phyloP scores from a whole-genome alignment of 2,113 vertebrate genomes.

The Chaenogobius annularis region DNA sequence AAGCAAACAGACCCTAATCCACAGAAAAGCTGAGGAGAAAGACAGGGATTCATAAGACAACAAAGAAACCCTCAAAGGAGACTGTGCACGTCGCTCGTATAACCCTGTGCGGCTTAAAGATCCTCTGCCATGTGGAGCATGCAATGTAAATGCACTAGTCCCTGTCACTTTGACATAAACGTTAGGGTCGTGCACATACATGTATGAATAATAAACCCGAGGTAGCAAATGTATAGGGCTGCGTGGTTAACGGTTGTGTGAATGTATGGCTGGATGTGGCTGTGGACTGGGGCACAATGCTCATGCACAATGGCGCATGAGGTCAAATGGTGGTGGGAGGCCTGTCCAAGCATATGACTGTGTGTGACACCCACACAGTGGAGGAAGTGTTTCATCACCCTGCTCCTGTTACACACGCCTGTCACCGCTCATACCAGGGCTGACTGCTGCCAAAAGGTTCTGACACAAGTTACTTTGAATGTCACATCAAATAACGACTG shows the following conservation, averaged over 20 bases:
- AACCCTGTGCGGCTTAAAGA: conserved; percentile 29
- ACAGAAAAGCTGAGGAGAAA: conserved; percentile 42
- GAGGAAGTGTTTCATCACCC: conserved; percentile 34
- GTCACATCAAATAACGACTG: conserved; percentile 34
- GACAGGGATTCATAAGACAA: conserved; percentile 58
- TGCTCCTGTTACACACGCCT: conserved; percentile 19
- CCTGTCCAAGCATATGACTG: conserved; percentile 8
- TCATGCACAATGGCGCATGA: conserved; percentile 15
- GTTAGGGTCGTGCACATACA: neutral
- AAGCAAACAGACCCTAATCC: conserved; percentile 66
- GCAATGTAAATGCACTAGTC: conserved; percentile 19
- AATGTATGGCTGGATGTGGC: conserved; percentile 35
- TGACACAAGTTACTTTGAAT: conserved; percentile 31
- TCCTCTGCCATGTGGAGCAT: neutral
- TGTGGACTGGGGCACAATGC: conserved; percentile 31
- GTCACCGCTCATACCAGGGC: conserved; percentile 21
- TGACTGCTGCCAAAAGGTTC: conserved; percentile 32
- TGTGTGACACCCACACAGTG: conserved; percentile 12
- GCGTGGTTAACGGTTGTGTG: conserved; percentile 25
- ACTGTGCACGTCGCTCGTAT: conserved; percentile 14
- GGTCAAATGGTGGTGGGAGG: conserved; percentile 7
- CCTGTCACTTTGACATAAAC: conserved; percentile 28
- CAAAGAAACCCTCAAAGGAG: conserved; percentile 42
- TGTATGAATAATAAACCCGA: conserved; percentile 46
- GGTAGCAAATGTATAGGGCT: conserved; percentile 10